Evolutionary conservation across 2,797 vertebrate genomes (phyloP).

Genomic region (Darevskia mixta): DNA sequence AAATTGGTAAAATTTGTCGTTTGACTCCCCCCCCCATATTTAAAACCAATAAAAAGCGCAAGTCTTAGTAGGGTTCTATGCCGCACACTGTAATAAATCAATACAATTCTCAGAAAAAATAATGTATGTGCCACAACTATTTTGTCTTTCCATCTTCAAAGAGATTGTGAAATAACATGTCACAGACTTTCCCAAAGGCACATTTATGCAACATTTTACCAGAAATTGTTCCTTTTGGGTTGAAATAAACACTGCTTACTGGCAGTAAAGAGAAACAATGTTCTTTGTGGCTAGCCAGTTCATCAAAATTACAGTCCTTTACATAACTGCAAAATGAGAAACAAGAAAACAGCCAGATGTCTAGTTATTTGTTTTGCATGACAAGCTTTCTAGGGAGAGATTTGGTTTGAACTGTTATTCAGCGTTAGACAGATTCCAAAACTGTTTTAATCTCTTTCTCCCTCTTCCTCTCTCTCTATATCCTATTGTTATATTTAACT

Average conservation of each 20-base stretch:
- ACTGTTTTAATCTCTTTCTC: no score
- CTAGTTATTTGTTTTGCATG: conserved; percentile 6
- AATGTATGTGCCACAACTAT: not conserved
- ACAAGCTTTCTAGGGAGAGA: conserved; percentile 1
- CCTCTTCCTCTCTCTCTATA: no score
- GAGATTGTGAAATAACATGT: conserved; percentile 16
- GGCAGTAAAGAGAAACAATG: not conserved
- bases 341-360: not conserved
- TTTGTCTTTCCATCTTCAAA: conserved; percentile 25
- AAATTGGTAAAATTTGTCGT: not conserved
- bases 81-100: not conserved
- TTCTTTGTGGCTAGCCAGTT: conserved; percentile 2
- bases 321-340: conserved; percentile 6
- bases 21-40: not conserved
- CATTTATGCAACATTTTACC: conserved; percentile 2
- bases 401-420: not conserved
- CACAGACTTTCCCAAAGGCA: not conserved
- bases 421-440: not conserved
- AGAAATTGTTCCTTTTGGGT: conserved; percentile 4
- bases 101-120: conserved; percentile 1
- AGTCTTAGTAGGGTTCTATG: not conserved
- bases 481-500: not conserved
- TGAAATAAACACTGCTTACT: conserved; percentile 16
- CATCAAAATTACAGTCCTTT: conserved; percentile 13
- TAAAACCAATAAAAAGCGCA: not conserved